Evolutionary conservation across 2,888 invertebrate species (phyloP).

Genomic region (Caenorhabditis parvicauda): DNA sequence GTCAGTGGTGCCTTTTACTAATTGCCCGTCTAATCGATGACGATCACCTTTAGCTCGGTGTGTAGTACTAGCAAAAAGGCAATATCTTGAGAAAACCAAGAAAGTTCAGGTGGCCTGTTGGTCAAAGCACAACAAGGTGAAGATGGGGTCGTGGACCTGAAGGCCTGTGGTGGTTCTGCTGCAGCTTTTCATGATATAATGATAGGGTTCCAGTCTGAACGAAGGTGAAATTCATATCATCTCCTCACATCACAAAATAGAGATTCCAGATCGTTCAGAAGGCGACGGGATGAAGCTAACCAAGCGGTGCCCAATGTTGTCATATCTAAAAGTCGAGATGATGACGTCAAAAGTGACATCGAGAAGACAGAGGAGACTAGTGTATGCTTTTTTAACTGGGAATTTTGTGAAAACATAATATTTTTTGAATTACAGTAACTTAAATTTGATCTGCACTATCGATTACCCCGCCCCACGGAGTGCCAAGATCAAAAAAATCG

Average conservation of each 20-base stretch:
- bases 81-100: too few relatives aligned
- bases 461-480: too few relatives aligned
- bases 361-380: constrained; percentile 54
- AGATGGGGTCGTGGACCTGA: constrained; percentile 38
- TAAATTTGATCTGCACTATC: too few relatives aligned
- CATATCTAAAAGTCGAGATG: constrained; percentile 40
- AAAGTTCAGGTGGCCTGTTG: constrained; percentile 43
- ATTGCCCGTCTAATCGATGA: too few relatives aligned
- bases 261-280: neutral
- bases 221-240: neutral
- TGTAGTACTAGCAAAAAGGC: too few relatives aligned
- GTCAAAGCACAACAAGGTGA: constrained; percentile 44
- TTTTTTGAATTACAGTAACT: too few relatives aligned
- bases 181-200: constrained; percentile 37
- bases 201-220: constrained; percentile 6
- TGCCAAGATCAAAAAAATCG: too few relatives aligned
- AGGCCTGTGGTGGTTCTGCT: constrained; percentile 34
- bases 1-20: too few relatives aligned
- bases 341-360: constrained; percentile 45
- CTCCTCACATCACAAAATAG: neutral
- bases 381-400: constrained; percentile 20
- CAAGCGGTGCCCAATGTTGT: constrained; percentile 39
- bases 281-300: constrained; percentile 10
- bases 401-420: too few relatives aligned
- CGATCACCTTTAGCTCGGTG: too few relatives aligned